Conservation (phyloP, 1,140 invertebrate genomes). For the Heliothis subflexa region DNA sequence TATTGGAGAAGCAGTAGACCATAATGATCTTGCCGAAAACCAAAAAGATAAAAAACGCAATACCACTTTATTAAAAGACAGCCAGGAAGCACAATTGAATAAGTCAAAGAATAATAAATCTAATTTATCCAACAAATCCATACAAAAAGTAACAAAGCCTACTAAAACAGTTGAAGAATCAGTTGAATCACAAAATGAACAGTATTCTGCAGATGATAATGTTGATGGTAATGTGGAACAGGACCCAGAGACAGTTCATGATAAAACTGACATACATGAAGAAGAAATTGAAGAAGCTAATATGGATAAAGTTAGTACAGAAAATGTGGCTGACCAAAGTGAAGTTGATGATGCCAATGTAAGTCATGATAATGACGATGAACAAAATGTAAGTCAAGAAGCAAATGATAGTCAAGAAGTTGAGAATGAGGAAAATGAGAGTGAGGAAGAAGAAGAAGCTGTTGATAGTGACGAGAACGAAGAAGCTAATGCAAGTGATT, state of each 20-base stretch:
- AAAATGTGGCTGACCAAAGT: constrained; percentile 10
- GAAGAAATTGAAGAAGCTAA: not conserved
- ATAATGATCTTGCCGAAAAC: not conserved
- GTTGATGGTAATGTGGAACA: constrained; percentile 23
- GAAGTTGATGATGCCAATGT: constrained; percentile 27
- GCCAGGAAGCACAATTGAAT: not conserved
- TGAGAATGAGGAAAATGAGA: constrained; percentile 26
- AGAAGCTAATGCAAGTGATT: constrained; percentile 50
- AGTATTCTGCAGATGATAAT: constrained; percentile 17
- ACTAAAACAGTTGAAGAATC: constrained; percentile 27
- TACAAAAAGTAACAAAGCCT: not conserved
- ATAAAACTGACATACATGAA: constrained; percentile 44
- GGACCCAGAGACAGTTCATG: constrained; percentile 17
- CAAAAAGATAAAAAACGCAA: not conserved
- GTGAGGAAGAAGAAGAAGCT: constrained; percentile 18
- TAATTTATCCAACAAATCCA: not conserved
- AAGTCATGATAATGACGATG: not conserved
- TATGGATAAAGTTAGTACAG: not conserved
- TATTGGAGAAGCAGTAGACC: not conserved
- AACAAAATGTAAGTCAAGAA: constrained; percentile 22
- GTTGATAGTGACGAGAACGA: constrained; percentile 15
- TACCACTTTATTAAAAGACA: not conserved
- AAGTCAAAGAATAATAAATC: constrained; percentile 17
- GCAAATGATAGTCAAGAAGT: constrained; percentile 26
- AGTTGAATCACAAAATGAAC: constrained; percentile 13